Conservation (phyloP, 2,888 invertebrate genomes). For the Patella caerulea region DNA sequence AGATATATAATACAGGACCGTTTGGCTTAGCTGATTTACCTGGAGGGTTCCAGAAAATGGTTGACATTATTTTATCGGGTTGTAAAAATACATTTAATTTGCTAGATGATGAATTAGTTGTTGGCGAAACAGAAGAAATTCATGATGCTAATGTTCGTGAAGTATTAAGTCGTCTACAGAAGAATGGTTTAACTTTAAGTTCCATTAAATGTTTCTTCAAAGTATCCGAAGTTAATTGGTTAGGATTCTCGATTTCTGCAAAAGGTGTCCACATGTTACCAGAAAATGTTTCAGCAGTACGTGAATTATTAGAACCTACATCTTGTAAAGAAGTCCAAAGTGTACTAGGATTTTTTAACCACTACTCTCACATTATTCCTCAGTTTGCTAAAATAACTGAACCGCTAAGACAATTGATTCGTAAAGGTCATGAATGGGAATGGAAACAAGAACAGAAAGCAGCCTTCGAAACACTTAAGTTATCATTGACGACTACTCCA, state of each 20-base stretch:
- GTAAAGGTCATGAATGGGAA: background rate
- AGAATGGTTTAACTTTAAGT: background rate
- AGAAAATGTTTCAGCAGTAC: background rate
- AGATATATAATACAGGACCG: background rate
- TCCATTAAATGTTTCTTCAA: slow-evolving; percentile 1
- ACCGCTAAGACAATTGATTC: background rate
- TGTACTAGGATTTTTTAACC: slow-evolving; percentile 4
- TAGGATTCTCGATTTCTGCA: background rate
- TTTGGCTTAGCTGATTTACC: background rate
- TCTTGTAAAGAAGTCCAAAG: background rate
- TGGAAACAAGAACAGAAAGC: background rate
- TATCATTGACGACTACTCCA: background rate
- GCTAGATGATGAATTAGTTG: background rate
- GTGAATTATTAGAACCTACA: background rate
- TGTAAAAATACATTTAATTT: background rate
- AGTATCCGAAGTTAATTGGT: background rate
- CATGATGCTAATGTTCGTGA: background rate
- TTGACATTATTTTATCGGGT: background rate
- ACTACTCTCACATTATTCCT: background rate
- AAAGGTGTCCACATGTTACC: background rate
- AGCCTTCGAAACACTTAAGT: background rate
- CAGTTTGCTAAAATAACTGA: background rate
- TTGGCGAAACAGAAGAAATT: background rate
- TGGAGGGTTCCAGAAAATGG: background rate
- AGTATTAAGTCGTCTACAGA: background rate